Conservation (phyloP, 1,140 invertebrate genomes). For the Calephelis nemesis region DNA sequence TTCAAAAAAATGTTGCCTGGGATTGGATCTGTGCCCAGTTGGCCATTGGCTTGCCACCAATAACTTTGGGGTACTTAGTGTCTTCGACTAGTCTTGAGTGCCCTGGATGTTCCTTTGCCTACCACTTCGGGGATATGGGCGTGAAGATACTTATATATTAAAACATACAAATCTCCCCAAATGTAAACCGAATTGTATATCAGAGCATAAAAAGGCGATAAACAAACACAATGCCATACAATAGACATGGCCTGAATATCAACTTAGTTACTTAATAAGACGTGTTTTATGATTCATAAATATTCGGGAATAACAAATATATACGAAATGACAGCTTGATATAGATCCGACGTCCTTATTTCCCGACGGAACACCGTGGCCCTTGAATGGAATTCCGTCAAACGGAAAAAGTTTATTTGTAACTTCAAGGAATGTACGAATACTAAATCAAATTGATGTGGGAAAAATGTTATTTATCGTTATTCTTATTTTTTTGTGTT, state of each 20-base stretch:
- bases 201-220: background rate
- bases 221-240: background rate
- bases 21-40: too few relatives aligned
- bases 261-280: slow-evolving; percentile 1
- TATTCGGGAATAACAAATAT: slow-evolving; percentile 14
- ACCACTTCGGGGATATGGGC: too few relatives aligned
- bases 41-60: too few relatives aligned
- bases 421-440: slow-evolving; percentile 59
- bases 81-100: too few relatives aligned
- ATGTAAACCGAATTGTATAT: too few relatives aligned
- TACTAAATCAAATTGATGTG: slow-evolving; percentile 54
- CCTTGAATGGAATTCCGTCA: slow-evolving; percentile 42
- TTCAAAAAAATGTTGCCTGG: too few relatives aligned
- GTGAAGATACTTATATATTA: too few relatives aligned
- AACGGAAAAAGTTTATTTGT: slow-evolving; percentile 72
- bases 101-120: too few relatives aligned
- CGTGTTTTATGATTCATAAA: slow-evolving; percentile 15
- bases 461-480: slow-evolving; percentile 1
- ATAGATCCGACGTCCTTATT: slow-evolving; percentile 41
- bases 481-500: background rate
- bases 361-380: slow-evolving; percentile 34
- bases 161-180: too few relatives aligned
- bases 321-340: slow-evolving; percentile 5
- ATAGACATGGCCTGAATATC: background rate
- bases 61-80: too few relatives aligned